These are phyloP conservation scores for Aspidiotus destructor DNA, from an alignment of 2,888 invertebrate species.

Conservation along the genomic window DNA sequence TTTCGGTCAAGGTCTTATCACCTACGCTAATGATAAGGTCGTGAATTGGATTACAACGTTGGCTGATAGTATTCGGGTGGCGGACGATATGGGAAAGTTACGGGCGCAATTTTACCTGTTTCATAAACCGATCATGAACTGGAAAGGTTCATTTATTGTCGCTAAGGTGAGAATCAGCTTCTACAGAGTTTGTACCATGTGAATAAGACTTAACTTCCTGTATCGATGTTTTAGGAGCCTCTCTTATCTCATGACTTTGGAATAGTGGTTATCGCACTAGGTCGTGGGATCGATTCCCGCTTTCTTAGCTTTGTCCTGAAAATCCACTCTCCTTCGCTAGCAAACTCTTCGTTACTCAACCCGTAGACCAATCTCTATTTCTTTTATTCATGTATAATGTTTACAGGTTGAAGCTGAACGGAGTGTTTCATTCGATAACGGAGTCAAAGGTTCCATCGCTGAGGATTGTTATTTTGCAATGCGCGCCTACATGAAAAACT, in stretches of 20 bases:
- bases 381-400: neutral
- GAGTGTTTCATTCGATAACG: conserved; percentile 88
- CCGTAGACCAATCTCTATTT: neutral
- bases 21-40: conserved; percentile 91
- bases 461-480: conserved; percentile 96
- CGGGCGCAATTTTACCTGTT: conserved; percentile 84
- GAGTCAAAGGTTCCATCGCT: conserved; percentile 88
- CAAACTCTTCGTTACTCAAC: neutral
- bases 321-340: neutral
- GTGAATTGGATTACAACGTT: conserved; percentile 95
- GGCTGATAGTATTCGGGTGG: conserved; percentile 92
- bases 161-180: conserved; percentile 63
- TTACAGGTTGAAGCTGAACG: conserved; percentile 75
- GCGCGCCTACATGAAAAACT: conserved; percentile 83
- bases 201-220: too few relatives aligned
- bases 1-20: conserved; percentile 91
- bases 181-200: too few relatives aligned
- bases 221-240: neutral
- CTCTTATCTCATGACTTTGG: too few relatives aligned
- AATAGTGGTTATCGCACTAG: too few relatives aligned
- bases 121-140: conserved; percentile 90
- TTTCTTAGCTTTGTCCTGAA: neutral
- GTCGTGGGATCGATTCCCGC: neutral
- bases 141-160: conserved; percentile 97
- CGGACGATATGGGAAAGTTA: conserved; percentile 96